Evolutionary conservation across 2,797 vertebrate genomes (phyloP), one percentile per base, ranked within the genome.

Genomic region (Cichlasoma orientale): DNA sequence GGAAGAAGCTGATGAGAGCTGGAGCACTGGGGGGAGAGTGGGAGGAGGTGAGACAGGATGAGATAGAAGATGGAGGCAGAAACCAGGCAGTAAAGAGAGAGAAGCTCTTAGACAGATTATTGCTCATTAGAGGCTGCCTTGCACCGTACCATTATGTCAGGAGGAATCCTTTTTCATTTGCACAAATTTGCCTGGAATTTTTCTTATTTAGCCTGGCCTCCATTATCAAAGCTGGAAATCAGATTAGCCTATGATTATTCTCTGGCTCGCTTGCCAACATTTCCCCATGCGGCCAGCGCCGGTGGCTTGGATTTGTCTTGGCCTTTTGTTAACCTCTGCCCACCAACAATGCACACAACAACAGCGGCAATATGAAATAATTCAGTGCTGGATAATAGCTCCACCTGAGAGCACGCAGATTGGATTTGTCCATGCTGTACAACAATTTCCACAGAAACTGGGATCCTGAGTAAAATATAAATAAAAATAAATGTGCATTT

Each of bases 81-180:
- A 84, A 89, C 84, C 80, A 72, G 83, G 72, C 18, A 79, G 83
- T 77, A 87, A 71, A 76, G 82, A 68, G 80, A 75, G 87, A 86
- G 88, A 89, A 89, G 97, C 97, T 98, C 95, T 97, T 96, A 97
- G 97, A 98, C 97, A 98, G 97, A 98, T 99, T 98, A 98, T 97
- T 96, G 95, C 97, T 99, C 97, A 98, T 99, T 98, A 98, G 96
- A 97, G 95, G 96, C 96, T 96, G 97, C 96, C 97, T 98, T 96
- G 96, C 97, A 97, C 97, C 96, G 94, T 96, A 95, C 95, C 96
- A 97, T 98, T 97, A 98, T 98, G 98, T 98, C 98, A 99, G 95
- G 97, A 97, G 96, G 97, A 98, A 98, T 98, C 97, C 97, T 98
- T 98, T 98, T 98, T 98, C 97, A 99, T 99, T 98, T 97, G 97